Evolutionary conservation across 2,113 vertebrate species (phyloP).

Genomic region (Cheilinus undulatus): DNA sequence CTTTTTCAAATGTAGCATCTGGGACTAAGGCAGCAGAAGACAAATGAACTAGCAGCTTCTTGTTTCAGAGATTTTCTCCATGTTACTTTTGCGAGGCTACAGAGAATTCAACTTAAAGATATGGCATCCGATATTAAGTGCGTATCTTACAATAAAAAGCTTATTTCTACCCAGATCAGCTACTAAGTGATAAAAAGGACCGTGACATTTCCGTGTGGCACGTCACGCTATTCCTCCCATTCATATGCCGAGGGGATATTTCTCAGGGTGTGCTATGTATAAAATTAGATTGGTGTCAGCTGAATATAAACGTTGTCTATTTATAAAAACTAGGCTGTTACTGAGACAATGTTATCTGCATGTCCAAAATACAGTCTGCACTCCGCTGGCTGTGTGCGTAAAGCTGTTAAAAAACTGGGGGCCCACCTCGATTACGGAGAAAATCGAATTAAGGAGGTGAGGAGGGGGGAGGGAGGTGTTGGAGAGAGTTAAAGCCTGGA

Average conservation of each 20-base stretch:
- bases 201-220: constrained; percentile 37
- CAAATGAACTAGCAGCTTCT: too few relatives aligned
- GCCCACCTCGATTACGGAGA: constrained; percentile 19
- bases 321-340: constrained; percentile 76
- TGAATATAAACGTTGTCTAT: constrained; percentile 79
- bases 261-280: constrained; percentile 56
- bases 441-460: constrained; percentile 14
- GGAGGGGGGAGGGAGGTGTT: constrained; percentile 34
- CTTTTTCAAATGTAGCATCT: constrained; percentile 15
- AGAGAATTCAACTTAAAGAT: too few relatives aligned
- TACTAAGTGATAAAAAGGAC: constrained; percentile 34
- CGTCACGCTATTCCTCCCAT: constrained; percentile 41
- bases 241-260: constrained; percentile 58
- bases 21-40: constrained; percentile 20
- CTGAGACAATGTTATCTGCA: constrained; percentile 69
- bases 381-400: constrained; percentile 26
- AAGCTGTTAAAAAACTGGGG: constrained; percentile 40
- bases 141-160: constrained; percentile 11
- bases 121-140: not conserved
- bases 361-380: constrained; percentile 42
- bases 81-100: constrained; percentile 11
- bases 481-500: constrained; percentile 62
- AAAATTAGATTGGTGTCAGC: constrained; percentile 80
- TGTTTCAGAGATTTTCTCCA: not conserved
- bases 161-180: constrained; percentile 25